Evolutionary conservation across 2,888 invertebrate genomes (phyloP).

Genomic region (Ametastegia equiseti): DNA sequence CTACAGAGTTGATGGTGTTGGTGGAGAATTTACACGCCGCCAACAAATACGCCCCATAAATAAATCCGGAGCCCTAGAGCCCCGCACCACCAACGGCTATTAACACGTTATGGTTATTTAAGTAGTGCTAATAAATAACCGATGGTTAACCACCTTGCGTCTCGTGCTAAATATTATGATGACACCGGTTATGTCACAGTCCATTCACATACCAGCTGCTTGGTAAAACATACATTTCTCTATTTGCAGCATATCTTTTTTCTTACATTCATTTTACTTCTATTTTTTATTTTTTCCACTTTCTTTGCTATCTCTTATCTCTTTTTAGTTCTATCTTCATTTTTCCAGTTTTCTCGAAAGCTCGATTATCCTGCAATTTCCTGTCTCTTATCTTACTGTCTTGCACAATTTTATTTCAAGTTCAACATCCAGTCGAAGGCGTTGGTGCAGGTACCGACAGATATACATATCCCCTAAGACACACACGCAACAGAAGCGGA

Average conservation of each 20-base stretch:
- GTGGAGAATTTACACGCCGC: conserved; percentile 66
- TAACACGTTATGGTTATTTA: conserved; percentile 71
- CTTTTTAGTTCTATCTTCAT: not conserved
- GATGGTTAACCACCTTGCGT: conserved; percentile 60
- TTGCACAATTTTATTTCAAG: not conserved
- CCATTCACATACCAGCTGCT: conserved; percentile 17
- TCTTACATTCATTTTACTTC: not conserved
- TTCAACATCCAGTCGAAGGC: not conserved
- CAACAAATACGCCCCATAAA: conserved; percentile 69
- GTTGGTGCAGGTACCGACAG: not conserved
- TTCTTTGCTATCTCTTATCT: not conserved
- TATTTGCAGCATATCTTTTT: not conserved
- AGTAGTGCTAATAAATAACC: conserved; percentile 69
- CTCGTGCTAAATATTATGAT: conserved; percentile 38
- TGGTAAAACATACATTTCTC: conserved; percentile 3
- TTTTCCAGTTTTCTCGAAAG: not conserved
- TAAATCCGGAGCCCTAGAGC: conserved; percentile 62
- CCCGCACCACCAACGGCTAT: conserved; percentile 63
- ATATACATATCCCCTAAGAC: not conserved
- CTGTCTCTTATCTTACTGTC: not conserved
- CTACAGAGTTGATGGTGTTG: conserved; percentile 45
- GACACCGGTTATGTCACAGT: conserved; percentile 42
- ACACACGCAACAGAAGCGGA: conserved; percentile 40
- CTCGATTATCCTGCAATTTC: not conserved
- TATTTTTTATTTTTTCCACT: not conserved